Base-by-base conservation (phyloP, 2,888 invertebrate genomes). In the Drosophila cyrtoloma region DNA sequence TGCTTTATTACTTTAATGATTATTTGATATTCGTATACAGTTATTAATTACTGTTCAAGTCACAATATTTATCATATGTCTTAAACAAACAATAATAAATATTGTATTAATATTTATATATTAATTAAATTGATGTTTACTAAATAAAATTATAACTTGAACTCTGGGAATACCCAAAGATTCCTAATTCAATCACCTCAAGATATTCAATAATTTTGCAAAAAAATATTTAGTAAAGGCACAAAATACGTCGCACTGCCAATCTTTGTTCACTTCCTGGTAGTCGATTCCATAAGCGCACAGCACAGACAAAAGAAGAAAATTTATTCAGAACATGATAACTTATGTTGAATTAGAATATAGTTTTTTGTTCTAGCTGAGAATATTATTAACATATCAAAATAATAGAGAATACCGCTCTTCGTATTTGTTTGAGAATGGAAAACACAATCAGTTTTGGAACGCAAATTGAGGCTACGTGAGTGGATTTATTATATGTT, bases 401-500 rank as follows among this genome's bases (percentile, higher is more conserved):
- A 26, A 16, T 28, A 52, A 52, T n/a, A 58, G 70, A 30, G 39
- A 52, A 35, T 19, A 19, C 9, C 9, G 19, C 30, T n/a, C 47
- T 28, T 22, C 26, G 12, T 12, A 33, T 51, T 51, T 3, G 7
- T 2, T 51, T 37, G 42, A 47, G 62, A 52, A 61, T 28, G 42
- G 28, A n/a, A 28, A 57, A 53, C 22, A 33, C 47, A 51, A 39
- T 50, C 35, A 12, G 5, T 28, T 75, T 66, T 56, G 50, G 26
- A 7, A 9, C 42, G 52, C 32, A 44, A 52, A 37, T 72, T 9
- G 44, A 30, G 44, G 4, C 44, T 67, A 86, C 84, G 84, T 85
- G 84, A 58, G 50, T 47, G 47, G 81, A 76, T 70, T 86, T 32
- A 59, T 65, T 74, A 75, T 65, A 19, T 44, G 28, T 28, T n/a